A percentile compares a stretch with the other conserved stretches of the same genome.
Conservation (phyloP, 2,797 vertebrate genomes). For the Tarsius wallacei region DNA sequence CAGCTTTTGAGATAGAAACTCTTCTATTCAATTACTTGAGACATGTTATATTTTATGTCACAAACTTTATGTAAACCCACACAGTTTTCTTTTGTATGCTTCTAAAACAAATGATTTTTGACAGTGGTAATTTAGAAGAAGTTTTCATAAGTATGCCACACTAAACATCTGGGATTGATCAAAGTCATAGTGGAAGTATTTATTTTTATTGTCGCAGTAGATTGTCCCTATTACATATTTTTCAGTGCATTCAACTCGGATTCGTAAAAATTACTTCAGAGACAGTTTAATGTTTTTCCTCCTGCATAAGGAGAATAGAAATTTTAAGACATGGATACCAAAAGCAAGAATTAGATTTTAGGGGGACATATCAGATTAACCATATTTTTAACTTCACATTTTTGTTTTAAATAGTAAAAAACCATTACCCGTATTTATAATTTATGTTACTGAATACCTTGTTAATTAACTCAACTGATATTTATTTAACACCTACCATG, state of each 20-base stretch:
- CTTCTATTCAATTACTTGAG: conserved; percentile 29
- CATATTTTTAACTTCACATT: background rate
- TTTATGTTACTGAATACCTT: background rate
- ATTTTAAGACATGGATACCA: background rate
- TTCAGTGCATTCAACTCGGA: conserved; percentile 44
- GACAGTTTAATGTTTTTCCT: conserved; percentile 37
- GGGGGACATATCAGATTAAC: background rate
- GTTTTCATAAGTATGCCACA: conserved; percentile 61
- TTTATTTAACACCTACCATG: background rate
- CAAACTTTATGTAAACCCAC: conserved; percentile 22
- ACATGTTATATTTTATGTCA: conserved; percentile 57
- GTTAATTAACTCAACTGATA: background rate
- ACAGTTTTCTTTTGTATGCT: conserved; percentile 43
- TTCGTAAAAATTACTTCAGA: conserved; percentile 64
- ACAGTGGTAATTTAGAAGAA: conserved; percentile 73
- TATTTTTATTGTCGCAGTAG: conserved; percentile 76
- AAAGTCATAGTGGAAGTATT: conserved; percentile 67
- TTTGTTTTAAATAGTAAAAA: conserved; percentile 31
- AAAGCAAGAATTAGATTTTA: conserved; percentile 3
- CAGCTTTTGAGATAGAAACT: conserved; percentile 54
- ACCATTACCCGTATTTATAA: background rate
- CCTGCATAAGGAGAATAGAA: background rate
- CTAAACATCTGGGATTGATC: conserved; percentile 75
- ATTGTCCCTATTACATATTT: conserved; percentile 56
- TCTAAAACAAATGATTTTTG: conserved; percentile 77